phyloP scores from a whole-genome alignment of 2,888 invertebrate species.

The Leptopilina myrica region DNA sequence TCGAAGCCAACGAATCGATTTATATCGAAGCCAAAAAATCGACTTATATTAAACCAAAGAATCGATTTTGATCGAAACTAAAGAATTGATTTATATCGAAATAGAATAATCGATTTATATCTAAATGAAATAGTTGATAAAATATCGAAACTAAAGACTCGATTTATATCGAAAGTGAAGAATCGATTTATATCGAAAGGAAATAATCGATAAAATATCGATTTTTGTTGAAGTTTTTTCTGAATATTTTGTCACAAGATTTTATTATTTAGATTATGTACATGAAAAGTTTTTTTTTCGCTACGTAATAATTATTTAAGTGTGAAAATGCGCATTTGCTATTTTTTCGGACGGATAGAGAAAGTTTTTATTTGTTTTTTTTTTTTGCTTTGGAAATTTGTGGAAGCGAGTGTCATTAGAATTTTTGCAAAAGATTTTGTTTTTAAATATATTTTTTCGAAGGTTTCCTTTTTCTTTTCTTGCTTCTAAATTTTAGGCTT shows the following conservation, averaged over 20 bases:
- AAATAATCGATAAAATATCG: neutral
- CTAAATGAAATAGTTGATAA: neutral
- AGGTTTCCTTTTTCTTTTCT: neutral
- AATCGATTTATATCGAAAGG: neutral
- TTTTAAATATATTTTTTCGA: neutral
- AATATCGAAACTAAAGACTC: neutral
- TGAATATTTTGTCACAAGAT: neutral
- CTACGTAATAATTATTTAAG: neutral
- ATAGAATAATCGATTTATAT: no score
- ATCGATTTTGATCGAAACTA: no score
- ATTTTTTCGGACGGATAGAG: conserved; percentile 31
- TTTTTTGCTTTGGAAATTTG: conserved; percentile 6
- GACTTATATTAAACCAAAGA: neutral
- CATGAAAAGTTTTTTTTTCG: neutral
- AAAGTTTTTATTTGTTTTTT: neutral
- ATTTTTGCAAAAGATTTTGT: neutral
- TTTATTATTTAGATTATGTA: neutral
- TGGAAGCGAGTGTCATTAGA: neutral
- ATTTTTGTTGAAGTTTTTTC: neutral
- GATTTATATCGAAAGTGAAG: neutral
- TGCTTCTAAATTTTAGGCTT: neutral
- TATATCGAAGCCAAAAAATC: no score
- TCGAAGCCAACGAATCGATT: neutral
- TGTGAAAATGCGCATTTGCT: conserved; percentile 22
- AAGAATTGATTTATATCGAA: neutral